Conservation (phyloP, 2,113 vertebrate species). For the Protobothrops flavoviridis region DNA sequence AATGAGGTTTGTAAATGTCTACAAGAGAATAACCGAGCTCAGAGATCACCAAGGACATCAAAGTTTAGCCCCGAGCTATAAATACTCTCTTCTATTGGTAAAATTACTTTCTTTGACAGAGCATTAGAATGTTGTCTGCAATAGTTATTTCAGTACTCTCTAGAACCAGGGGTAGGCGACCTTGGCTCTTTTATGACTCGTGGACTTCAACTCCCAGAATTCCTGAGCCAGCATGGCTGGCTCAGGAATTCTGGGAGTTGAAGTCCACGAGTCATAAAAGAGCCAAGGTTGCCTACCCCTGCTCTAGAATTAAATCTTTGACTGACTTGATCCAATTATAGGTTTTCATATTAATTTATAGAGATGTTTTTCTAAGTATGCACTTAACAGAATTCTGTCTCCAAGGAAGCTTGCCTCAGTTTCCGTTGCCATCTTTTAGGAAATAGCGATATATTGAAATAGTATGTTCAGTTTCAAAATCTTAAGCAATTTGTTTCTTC, state of each 20-base stretch:
- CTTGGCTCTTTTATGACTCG: too few species aligned
- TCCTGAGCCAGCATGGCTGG: too few species aligned
- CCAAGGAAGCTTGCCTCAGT: neutral
- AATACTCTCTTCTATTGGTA: neutral
- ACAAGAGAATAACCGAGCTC: neutral
- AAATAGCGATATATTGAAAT: neutral
- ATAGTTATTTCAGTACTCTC: neutral
- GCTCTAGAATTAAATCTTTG: neutral
- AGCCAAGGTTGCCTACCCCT: too few species aligned
- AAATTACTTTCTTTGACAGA: neutral
- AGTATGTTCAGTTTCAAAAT: neutral
- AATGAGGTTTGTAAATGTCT: neutral
- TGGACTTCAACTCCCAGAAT: too few species aligned
- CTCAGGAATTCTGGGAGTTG: too few species aligned
- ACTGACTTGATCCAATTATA: neutral
- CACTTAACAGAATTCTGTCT: neutral
- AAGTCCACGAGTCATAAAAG: too few species aligned
- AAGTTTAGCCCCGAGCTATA: neutral
- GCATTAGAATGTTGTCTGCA: neutral
- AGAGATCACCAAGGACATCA: neutral
- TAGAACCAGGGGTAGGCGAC: too few species aligned
- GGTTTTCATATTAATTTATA: neutral
- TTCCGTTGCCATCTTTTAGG: neutral
- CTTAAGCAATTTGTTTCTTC: neutral
- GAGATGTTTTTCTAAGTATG: neutral